Conservation (phyloP, 2,888 invertebrate genomes). For the Muschampia plurimacula region DNA sequence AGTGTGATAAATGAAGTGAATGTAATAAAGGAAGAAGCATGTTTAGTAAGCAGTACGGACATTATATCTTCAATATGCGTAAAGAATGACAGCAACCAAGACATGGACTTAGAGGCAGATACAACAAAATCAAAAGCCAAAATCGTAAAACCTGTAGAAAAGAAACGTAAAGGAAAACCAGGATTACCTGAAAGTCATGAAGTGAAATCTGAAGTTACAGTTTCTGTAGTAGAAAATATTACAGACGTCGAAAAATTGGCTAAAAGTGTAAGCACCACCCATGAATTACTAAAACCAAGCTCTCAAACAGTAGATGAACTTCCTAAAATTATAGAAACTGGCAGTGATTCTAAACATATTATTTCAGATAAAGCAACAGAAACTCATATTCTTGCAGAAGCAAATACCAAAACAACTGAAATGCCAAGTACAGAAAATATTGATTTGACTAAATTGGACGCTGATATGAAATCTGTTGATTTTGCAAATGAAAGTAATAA, state of each 20-base stretch:
- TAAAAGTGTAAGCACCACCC: not conserved
- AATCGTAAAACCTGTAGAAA: constrained; percentile 73
- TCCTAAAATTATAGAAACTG: not conserved
- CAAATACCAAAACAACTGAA: not conserved
- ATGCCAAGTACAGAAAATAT: not conserved
- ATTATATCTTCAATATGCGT: not conserved
- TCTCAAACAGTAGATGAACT: not conserved
- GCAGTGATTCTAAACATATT: not conserved
- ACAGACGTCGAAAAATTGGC: not conserved
- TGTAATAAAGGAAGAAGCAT: constrained; percentile 28
- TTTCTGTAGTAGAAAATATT: constrained; percentile 42
- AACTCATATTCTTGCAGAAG: not conserved
- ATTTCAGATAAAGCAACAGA: not conserved
- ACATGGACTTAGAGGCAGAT: not conserved
- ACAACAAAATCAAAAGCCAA: constrained; percentile 62
- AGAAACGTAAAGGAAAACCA: constrained; percentile 60
- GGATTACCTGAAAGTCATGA: constrained; percentile 23
- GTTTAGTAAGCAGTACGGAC: not conserved
- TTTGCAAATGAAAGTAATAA: not conserved
- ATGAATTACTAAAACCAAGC: not conserved
- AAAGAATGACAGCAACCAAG: not conserved
- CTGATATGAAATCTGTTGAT: not conserved
- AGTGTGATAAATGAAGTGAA: constrained; percentile 6
- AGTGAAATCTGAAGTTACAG: constrained; percentile 29
- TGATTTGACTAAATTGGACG: not conserved